Evolutionary conservation across 2,113 vertebrate genomes (phyloP), one percentile per base, ranked within the genome.

Genomic region (Ictalurus furcatus): DNA sequence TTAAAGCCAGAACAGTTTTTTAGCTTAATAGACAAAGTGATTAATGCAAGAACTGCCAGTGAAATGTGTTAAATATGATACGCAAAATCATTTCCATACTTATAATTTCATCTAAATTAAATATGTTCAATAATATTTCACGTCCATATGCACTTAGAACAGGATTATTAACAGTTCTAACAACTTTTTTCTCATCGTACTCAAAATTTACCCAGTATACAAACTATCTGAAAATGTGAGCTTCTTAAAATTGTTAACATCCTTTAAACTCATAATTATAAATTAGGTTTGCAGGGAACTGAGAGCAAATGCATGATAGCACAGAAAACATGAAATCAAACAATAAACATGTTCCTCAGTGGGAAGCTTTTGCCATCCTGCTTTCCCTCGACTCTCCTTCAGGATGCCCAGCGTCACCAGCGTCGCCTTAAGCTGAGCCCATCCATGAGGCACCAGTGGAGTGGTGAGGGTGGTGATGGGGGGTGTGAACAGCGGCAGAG

Each of bases 401-500:
- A 76, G 89, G 73, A 17, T 52, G 25, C 73, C 48, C 34, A 4
- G 91, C 92, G 94, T 95, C 95, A 95, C 94, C 92, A 92, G 94
- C 95, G 93, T 94, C 86, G 92, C 93, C 92, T 93, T 92, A 92
- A 94, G 94, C 94, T 91, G 92, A 95, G 92, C 92, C 93, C 92
- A 78, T 90, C 85, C 69, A 58, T 63, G 48, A 79, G 56, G 85
- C 85, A 80, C 85, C 63, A 37, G 52, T 23, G 48, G 54, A 67
- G 71, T 56, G 71, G 59, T 61, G 63, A 73, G n/a, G 71, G 91
- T 69, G 44, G 92, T 93, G 56, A 85, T 92, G 94, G 93, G 94
- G 95, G 93, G 95, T 96, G 96, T 95, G 96, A 96, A 96, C 96
- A 96, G 96, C 95, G 94, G 95, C 95, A 96, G 93, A 96, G 96